These are phyloP conservation scores for Nebria ingens DNA, from an alignment of 1,140 invertebrate genomes.

Conservation along the genomic window DNA sequence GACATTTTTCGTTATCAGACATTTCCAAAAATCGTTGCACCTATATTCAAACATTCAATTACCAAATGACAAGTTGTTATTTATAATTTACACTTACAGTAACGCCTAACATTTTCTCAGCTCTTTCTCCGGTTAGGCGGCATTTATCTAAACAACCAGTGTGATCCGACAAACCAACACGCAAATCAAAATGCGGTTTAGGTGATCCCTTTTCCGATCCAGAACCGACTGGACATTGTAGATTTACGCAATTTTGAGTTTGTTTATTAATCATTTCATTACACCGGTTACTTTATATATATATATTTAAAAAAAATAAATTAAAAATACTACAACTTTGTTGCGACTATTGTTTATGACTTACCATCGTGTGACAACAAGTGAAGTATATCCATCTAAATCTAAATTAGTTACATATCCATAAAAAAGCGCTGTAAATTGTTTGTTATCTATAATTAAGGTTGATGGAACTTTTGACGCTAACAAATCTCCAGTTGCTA, in stretches of 20 bases:
- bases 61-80: no score
- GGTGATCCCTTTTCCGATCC: slow-evolving; percentile 17
- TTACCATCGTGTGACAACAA: slow-evolving; percentile 29
- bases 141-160: slow-evolving; percentile 42
- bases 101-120: slow-evolving; percentile 34
- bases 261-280: slow-evolving; percentile 10
- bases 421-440: slow-evolving; percentile 39
- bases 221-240: slow-evolving; percentile 23
- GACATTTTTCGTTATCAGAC: slow-evolving; percentile 30
- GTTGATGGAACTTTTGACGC: no score
- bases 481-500: no score
- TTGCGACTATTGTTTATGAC: no score
- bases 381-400: slow-evolving; percentile 34
- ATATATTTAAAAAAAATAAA: no score
- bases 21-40: slow-evolving; percentile 31
- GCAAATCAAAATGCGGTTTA: slow-evolving; percentile 37
- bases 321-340: slow-evolving; percentile 11
- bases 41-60: slow-evolving; percentile 21
- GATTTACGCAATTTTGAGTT: slow-evolving; percentile 25
- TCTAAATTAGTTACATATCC: slow-evolving; percentile 38
- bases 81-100: slow-evolving; percentile 26
- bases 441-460: slow-evolving; percentile 22
- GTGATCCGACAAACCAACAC: slow-evolving; percentile 40
- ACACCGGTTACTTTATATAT: background rate
- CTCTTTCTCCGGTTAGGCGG: slow-evolving; percentile 34